phyloP scores from a whole-genome alignment of 2,797 vertebrate genomes.

The Acanthornis magna region DNA sequence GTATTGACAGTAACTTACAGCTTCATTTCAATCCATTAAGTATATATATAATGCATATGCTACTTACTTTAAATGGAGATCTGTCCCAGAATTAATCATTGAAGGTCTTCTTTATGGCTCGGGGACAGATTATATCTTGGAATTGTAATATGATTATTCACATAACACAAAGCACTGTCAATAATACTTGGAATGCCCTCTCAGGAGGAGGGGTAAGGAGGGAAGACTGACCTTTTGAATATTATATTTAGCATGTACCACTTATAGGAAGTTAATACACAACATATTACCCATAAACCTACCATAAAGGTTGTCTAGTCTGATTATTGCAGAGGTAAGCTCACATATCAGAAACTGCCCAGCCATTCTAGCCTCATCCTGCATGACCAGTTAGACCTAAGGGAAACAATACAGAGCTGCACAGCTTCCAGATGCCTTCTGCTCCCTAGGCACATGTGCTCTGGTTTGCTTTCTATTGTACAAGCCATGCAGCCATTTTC shows the following conservation, averaged over 20 bases:
- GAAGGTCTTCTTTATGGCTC: neutral
- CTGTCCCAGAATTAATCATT: slow-evolving; percentile 21
- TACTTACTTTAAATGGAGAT: neutral
- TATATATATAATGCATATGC: neutral
- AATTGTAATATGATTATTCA: neutral
- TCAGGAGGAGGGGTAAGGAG: fast-evolving
- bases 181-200: neutral
- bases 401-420: neutral
- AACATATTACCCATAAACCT: neutral
- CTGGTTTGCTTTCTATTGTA: neutral
- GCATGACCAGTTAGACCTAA: neutral
- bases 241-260: neutral
- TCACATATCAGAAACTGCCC: neutral
- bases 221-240: neutral
- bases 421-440: neutral
- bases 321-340: neutral
- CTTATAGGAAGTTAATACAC: neutral
- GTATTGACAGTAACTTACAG: neutral
- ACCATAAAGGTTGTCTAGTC: neutral
- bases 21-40: slow-evolving; percentile 20
- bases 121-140: neutral
- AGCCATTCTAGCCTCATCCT: neutral
- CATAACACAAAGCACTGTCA: neutral
- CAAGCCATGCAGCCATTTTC: neutral
- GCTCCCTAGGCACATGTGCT: neutral